These are phyloP conservation scores for Hesperophylax magnus DNA, from an alignment of 1,140 invertebrate genomes.

Conservation along the genomic window DNA sequence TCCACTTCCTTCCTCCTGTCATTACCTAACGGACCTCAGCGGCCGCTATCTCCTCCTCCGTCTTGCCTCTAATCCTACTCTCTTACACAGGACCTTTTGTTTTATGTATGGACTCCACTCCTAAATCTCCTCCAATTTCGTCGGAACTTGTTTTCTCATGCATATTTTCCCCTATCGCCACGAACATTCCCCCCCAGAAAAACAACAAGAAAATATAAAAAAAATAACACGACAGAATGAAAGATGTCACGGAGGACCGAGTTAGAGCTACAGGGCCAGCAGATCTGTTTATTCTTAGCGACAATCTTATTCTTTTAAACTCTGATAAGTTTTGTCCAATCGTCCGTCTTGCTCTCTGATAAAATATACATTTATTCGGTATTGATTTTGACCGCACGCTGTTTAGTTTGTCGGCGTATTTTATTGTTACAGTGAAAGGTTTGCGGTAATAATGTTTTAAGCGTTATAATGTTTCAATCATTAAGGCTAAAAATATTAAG, in stretches of 20 bases:
- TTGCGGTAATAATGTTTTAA: too few species aligned
- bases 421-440: too few species aligned
- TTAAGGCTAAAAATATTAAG: too few species aligned
- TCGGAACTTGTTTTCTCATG: slow-evolving; percentile 40
- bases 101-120: slow-evolving; percentile 37
- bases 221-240: slow-evolving; percentile 10
- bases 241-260: not conserved
- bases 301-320: slow-evolving; percentile 21
- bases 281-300: slow-evolving; percentile 4
- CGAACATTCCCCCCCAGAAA: not conserved
- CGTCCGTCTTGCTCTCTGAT: too few species aligned
- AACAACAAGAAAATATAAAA: slow-evolving; percentile 29
- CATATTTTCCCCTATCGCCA: slow-evolving; percentile 48
- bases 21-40: not conserved
- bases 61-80: not conserved
- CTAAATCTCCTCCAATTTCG: slow-evolving; percentile 41
- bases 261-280: not conserved
- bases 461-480: too few species aligned
- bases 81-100: slow-evolving; percentile 8
- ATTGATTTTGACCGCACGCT: too few species aligned
- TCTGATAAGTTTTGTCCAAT: too few species aligned
- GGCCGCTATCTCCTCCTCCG: not conserved
- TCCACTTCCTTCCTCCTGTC: not conserved
- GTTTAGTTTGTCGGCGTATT: too few species aligned
- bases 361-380: too few species aligned